phyloP scores from a whole-genome alignment of 2,888 invertebrate genomes.

The Eurois occulta region DNA sequence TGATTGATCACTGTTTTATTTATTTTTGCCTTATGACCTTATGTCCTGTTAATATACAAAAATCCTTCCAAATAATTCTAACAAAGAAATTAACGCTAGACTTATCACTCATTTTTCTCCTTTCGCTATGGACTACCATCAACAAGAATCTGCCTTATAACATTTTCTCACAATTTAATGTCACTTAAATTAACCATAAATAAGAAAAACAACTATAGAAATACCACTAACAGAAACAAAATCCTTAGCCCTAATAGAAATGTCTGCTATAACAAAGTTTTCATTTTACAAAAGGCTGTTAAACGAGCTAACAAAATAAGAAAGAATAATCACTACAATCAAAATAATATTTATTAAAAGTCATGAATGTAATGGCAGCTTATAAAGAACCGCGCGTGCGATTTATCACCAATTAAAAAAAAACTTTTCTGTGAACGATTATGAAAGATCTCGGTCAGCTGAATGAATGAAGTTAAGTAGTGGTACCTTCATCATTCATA shows the following conservation, averaged over 20 bases:
- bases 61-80: too few species aligned
- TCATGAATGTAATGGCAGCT: slow-evolving; percentile 1
- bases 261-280: too few species aligned
- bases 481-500: slow-evolving; percentile 59
- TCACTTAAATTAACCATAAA: too few species aligned
- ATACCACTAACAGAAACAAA: too few species aligned
- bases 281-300: neutral
- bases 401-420: slow-evolving; percentile 49
- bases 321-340: slow-evolving; percentile 13
- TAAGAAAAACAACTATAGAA: too few species aligned
- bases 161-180: neutral
- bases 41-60: too few species aligned
- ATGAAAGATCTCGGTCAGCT: slow-evolving; percentile 45
- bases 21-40: too few species aligned
- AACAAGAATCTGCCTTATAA: neutral
- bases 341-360: slow-evolving; percentile 28
- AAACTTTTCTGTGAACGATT: slow-evolving; percentile 25
- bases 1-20: neutral
- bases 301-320: neutral
- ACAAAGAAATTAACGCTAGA: too few species aligned
- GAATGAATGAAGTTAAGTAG: slow-evolving; percentile 64
- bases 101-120: neutral
- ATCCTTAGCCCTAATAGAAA: too few species aligned
- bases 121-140: neutral
- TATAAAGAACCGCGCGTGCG: slow-evolving; percentile 3